Percentiles rank a stretch among this genome's conserved stretches.
Evolutionary conservation across 2,888 invertebrate genomes (phyloP).

Genomic region (Sphaerophoria rueppellii): DNA sequence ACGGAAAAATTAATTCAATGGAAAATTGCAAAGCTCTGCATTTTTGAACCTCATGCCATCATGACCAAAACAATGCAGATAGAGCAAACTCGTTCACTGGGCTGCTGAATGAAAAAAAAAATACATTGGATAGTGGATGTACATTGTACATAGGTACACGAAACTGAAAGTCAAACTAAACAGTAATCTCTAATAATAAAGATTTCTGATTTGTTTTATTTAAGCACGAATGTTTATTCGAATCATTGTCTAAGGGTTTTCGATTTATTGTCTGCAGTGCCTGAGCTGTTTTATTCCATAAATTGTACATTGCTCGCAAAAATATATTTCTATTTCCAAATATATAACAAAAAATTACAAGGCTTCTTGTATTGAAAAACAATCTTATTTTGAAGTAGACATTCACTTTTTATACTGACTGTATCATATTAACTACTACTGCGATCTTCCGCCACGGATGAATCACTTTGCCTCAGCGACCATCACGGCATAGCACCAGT

Average conservation of each 20-base stretch:
- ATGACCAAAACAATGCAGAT: conserved; percentile 24
- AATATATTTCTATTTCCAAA: no score
- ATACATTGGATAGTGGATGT: conserved; percentile 19
- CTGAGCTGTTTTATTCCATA: neutral
- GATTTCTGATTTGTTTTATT: neutral
- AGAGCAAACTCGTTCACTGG: conserved; percentile 48
- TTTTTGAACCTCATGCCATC: conserved; percentile 42
- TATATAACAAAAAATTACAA: no score
- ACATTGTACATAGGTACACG: conserved; percentile 24
- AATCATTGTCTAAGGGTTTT: neutral
- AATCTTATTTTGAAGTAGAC: neutral
- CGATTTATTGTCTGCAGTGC: neutral
- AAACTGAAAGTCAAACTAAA: conserved; percentile 29
- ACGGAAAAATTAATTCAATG: conserved; percentile 71
- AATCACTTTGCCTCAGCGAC: conserved; percentile 58
- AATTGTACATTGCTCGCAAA: no score
- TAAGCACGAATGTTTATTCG: neutral
- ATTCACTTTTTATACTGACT: conserved; percentile 49
- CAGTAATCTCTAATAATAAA: conserved; percentile 32
- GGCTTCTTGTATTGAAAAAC: neutral
- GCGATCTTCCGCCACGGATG: conserved; percentile 55
- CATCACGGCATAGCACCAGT: conserved; percentile 49
- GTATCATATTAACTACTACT: conserved; percentile 50
- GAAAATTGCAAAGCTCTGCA: conserved; percentile 71
- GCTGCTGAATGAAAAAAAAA: conserved; percentile 29